These are phyloP conservation scores for Ptychobarbus kaznakovi DNA, from an alignment of 2,797 vertebrate genomes.

Conservation along the genomic window DNA sequence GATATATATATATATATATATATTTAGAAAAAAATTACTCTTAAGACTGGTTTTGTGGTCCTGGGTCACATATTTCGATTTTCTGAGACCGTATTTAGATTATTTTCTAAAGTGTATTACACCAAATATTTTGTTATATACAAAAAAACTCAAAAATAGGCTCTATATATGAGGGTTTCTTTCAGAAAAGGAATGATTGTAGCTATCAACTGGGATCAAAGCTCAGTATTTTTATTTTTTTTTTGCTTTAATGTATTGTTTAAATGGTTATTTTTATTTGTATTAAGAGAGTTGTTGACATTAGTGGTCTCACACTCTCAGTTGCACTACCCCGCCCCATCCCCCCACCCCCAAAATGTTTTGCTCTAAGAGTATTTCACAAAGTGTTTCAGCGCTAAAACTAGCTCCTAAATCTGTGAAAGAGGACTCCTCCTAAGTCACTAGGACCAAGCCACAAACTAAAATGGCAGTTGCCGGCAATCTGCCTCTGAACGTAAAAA, in stretches of 20 bases:
- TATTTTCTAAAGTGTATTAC: slow-evolving; percentile 9
- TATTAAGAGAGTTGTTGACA: slow-evolving; percentile 7
- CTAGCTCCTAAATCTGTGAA: too few relatives aligned
- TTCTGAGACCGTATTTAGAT: slow-evolving; percentile 42
- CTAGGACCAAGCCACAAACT: too few relatives aligned
- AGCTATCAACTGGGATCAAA: not conserved
- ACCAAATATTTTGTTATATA: slow-evolving; percentile 30
- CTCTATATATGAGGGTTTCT: not conserved
- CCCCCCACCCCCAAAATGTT: too few relatives aligned
- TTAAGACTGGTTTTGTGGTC: too few relatives aligned
- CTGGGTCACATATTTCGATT: slow-evolving; percentile 16
- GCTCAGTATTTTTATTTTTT: not conserved
- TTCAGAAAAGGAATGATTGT: not conserved
- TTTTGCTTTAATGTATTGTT: slow-evolving; percentile 1
- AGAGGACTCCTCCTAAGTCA: too few relatives aligned
- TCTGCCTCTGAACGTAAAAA: too few relatives aligned
- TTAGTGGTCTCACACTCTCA: slow-evolving; percentile 1
- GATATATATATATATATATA: too few relatives aligned
- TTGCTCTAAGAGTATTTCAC: too few relatives aligned
- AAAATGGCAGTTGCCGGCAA: too few relatives aligned
- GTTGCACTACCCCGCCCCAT: not conserved
- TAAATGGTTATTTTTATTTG: not conserved
- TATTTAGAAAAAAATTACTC: too few relatives aligned
- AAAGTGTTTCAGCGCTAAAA: too few relatives aligned
- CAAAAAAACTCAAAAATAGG: not conserved